A percentile compares a stretch with the other conserved stretches of the same genome.
Evolutionary conservation across 2,797 vertebrate species (phyloP).

Genomic region (Bradypodion ventrale): DNA sequence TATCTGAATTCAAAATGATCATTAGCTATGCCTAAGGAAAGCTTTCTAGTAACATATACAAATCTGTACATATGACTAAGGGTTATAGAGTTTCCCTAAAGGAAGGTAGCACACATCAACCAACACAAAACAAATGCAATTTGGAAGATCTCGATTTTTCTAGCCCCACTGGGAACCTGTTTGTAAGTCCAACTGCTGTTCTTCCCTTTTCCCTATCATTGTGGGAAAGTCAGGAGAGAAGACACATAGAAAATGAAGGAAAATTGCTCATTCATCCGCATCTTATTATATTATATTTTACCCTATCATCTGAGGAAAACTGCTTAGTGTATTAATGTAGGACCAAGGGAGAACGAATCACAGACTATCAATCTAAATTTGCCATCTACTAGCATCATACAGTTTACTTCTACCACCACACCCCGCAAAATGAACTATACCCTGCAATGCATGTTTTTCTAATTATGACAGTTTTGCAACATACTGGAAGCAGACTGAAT

Average conservation of each 20-base stretch:
- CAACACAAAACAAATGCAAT: conserved; percentile 4
- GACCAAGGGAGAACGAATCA: background rate
- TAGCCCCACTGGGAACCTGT: background rate
- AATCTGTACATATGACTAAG: background rate
- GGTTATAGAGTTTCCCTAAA: background rate
- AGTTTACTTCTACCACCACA: background rate
- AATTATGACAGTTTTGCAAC: background rate
- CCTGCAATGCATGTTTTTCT: background rate
- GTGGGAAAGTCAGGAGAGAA: background rate
- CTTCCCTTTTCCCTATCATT: background rate
- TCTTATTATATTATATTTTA: background rate
- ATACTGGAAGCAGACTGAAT: background rate
- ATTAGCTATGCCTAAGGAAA: background rate
- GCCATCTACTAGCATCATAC: background rate
- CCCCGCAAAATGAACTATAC: background rate
- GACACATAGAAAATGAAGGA: background rate
- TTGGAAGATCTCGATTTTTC: background rate
- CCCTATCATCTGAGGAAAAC: background rate
- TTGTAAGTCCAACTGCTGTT: background rate
- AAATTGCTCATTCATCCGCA: background rate
- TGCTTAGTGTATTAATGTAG: background rate
- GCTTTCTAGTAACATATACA: background rate
- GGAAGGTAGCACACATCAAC: background rate
- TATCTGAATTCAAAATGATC: conserved; percentile 1
- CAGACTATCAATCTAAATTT: background rate